Evolutionary conservation across 2,797 vertebrate genomes (phyloP), one percentile per base, ranked within the genome.

Genomic region (Pangasius macronema): DNA sequence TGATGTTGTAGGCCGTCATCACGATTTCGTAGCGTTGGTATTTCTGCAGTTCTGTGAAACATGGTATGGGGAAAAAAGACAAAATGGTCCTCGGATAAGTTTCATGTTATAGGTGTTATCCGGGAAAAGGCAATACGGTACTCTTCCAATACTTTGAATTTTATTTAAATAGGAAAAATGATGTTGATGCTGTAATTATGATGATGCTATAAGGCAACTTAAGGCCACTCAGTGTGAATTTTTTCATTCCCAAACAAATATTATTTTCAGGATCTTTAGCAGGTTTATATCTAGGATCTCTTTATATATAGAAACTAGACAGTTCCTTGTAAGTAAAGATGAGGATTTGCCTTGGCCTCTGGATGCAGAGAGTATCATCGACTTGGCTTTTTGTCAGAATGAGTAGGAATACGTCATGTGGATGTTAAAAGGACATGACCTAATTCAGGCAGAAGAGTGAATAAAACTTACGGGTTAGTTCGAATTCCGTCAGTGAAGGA

Each of bases 1-100:
- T 93, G 73, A 98, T 93, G 51, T 99, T 99, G 91, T 97, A 99
- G 61, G 97, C 98, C 0, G 97, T 98, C 96, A 99, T 96, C 8
- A 96, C 91, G 30, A 99, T 96, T 92, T 99, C 98, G 11, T 99
- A 99, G 88, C 94, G 95, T 87, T 95, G 96, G 93, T 97, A 99
- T 90, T 97, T 99, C 94, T 97, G 97, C 68, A 99, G 92, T 82
- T 97, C 98, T 99, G 90, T 55, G 91, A 84, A 67, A 77, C 20
- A 24, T 24, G 20, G 53, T 8, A 77, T 33, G 30, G 27, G 24
- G 3, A 53, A 3, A 18, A 65, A 46, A 82, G 46, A 84, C 77
- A 70, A 27, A 65, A 55, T 7, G 30, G 2, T 27, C 49, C n/a
- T 33, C 33, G 18, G 33, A 59, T 57, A n/a, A 14, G 27, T 73